Conservation (phyloP, 1,140 invertebrate genomes). For the Drosophila insularis region DNA sequence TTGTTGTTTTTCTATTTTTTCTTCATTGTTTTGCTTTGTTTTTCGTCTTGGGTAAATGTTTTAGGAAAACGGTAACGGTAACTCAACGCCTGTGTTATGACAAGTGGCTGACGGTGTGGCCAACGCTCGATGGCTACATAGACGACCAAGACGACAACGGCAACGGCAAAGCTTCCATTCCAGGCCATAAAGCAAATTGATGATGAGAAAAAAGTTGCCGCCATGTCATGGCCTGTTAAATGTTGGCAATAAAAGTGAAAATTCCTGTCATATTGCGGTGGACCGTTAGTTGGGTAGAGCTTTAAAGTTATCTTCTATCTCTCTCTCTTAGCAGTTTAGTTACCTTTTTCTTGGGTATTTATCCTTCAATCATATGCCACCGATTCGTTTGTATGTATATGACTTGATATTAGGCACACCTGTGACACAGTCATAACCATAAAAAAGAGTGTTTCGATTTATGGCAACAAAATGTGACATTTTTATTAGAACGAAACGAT, state of each 20-base stretch:
- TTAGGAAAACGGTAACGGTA: constrained; percentile 67
- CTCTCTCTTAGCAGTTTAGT: background rate
- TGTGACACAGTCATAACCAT: constrained; percentile 63
- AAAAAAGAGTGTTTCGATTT: constrained; percentile 45
- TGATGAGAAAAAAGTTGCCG: constrained; percentile 71
- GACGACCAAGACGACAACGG: background rate
- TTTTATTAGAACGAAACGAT: constrained; percentile 38
- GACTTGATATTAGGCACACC: constrained; percentile 51
- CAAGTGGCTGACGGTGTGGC: constrained; percentile 55
- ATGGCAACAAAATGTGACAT: constrained; percentile 31
- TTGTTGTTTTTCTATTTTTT: constrained; percentile 4
- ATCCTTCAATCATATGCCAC: constrained; percentile 36
- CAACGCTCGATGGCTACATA: constrained; percentile 35
- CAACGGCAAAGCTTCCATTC: constrained; percentile 36
- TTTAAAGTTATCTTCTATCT: constrained; percentile 36
- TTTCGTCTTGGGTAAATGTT: constrained; percentile 53
- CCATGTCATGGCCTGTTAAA: constrained; percentile 77
- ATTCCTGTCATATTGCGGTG: constrained; percentile 65
- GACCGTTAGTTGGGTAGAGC: constrained; percentile 56
- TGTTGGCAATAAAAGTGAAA: constrained; percentile 78
- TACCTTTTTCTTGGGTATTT: constrained; percentile 15
- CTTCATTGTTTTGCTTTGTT: constrained; percentile 22
- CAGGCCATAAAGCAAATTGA: constrained; percentile 75
- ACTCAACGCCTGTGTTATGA: constrained; percentile 64
- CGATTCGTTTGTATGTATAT: constrained; percentile 38